Conservation (phyloP, 2,797 vertebrate species). For the Sciurus vulgaris region DNA sequence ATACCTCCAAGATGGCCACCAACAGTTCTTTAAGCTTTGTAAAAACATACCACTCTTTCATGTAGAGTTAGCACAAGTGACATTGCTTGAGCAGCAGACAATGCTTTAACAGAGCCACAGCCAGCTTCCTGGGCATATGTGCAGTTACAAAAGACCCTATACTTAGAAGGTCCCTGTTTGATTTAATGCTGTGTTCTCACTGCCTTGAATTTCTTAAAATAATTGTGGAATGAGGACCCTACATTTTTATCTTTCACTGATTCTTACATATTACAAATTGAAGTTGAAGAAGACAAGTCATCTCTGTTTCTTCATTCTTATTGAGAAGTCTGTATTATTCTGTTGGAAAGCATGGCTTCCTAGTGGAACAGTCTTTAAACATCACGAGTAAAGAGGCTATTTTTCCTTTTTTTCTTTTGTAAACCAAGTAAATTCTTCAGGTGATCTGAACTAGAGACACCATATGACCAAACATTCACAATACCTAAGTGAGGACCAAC, state of each 20-base stretch:
- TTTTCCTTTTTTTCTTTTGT: not conserved
- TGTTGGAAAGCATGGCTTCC: not conserved
- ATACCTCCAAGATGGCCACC: not conserved
- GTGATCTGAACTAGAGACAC: not conserved
- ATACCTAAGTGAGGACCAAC: not conserved
- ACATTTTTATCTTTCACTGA: not conserved
- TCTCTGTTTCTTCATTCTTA: not conserved
- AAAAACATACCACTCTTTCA: not conserved
- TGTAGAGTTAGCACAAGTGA: not conserved
- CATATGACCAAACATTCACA: not conserved
- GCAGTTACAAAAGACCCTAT: not conserved
- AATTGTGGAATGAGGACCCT: not conserved
- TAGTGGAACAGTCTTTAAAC: not conserved
- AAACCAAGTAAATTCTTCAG: not conserved
- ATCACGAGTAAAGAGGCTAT: not conserved
- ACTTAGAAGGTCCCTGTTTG: not conserved
- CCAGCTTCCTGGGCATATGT: not conserved
- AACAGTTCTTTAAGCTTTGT: not conserved
- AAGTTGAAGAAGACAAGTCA: not conserved
- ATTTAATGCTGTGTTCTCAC: not conserved
- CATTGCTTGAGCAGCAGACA: not conserved
- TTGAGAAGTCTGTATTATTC: not conserved
- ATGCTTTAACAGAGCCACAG: not conserved
- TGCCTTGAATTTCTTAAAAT: not conserved
- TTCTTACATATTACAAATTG: not conserved